Conservation (phyloP, 2,888 invertebrate species). For the Melolontha melolontha region DNA sequence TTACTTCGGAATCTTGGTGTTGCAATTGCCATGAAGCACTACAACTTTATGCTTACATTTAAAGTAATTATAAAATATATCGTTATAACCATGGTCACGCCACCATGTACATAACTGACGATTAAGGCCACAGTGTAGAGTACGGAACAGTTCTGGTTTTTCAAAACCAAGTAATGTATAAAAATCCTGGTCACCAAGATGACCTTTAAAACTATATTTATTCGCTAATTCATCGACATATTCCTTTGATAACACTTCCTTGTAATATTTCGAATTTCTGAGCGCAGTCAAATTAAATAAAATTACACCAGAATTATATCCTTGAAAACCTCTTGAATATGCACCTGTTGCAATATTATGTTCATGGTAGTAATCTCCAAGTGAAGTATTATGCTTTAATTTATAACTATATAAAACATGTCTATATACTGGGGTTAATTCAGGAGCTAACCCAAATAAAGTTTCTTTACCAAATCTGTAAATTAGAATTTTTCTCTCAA, state of each 20-base stretch:
- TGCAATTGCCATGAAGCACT: constrained; percentile 82
- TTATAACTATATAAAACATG: constrained; percentile 79
- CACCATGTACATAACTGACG: constrained; percentile 86
- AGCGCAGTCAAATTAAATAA: constrained; percentile 77
- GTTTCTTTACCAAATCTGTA: constrained; percentile 70
- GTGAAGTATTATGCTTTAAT: constrained; percentile 72
- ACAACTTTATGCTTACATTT: constrained; percentile 74
- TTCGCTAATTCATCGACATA: constrained; percentile 69
- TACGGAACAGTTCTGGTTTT: constrained; percentile 77
- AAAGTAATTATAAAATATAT: constrained; percentile 79
- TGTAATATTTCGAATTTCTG: constrained; percentile 72
- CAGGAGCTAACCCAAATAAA: constrained; percentile 79
- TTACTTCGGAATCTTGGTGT: constrained; percentile 73
- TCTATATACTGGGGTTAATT: constrained; percentile 82
- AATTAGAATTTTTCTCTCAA: no score
- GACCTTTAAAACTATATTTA: constrained; percentile 77
- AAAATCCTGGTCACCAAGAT: constrained; percentile 87
- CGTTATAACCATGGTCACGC: constrained; percentile 79
- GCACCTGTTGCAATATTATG: constrained; percentile 51
- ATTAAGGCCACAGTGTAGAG: constrained; percentile 83
- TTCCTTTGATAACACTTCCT: constrained; percentile 68
- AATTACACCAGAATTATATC: constrained; percentile 85
- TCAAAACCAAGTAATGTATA: constrained; percentile 80
- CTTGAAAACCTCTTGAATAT: constrained; percentile 73
- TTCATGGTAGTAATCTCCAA: constrained; percentile 66